Evolutionary conservation across 2,113 vertebrate genomes (phyloP).

Genomic region (Podarcis cretensis): DNA sequence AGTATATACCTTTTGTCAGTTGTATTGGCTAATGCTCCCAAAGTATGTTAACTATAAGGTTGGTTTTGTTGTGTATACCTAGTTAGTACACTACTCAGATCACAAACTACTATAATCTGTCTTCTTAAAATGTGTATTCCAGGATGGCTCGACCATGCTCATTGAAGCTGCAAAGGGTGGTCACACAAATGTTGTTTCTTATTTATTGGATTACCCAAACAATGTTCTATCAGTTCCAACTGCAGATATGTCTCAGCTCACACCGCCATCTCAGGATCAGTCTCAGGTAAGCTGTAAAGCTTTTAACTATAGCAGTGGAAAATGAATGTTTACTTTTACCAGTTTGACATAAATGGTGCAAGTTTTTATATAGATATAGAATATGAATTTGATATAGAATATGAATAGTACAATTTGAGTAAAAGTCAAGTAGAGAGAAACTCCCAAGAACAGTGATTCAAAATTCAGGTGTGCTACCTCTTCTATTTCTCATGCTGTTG

Average conservation of each 20-base stretch:
- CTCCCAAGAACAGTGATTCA: no score
- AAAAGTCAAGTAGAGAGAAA: background rate
- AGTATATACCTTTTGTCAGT: background rate
- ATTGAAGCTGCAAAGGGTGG: conserved; percentile 99
- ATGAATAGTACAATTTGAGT: background rate
- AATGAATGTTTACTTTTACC: background rate
- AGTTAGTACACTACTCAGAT: fast-evolving
- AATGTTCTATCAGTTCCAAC: conserved; percentile 93
- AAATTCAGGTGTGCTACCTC: no score
- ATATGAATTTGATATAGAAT: background rate
- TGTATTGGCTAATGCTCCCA: background rate
- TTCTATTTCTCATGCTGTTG: no score
- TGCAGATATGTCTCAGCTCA: conserved; percentile 93
- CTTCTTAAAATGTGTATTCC: conserved; percentile 49
- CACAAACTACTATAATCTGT: conserved; percentile 38
- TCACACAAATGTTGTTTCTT: conserved; percentile 98
- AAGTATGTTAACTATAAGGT: background rate
- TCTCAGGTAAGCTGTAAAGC: conserved; percentile 86
- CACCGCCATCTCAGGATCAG: conserved; percentile 94
- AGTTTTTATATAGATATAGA: background rate
- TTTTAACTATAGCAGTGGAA: conserved; percentile 14
- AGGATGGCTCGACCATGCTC: conserved; percentile 99
- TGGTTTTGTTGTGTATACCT: background rate
- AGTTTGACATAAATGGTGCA: background rate
- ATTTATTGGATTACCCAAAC: conserved; percentile 98